Evolutionary conservation across 2,797 vertebrate genomes (phyloP).

Genomic region (Sebastiscus tertius): DNA sequence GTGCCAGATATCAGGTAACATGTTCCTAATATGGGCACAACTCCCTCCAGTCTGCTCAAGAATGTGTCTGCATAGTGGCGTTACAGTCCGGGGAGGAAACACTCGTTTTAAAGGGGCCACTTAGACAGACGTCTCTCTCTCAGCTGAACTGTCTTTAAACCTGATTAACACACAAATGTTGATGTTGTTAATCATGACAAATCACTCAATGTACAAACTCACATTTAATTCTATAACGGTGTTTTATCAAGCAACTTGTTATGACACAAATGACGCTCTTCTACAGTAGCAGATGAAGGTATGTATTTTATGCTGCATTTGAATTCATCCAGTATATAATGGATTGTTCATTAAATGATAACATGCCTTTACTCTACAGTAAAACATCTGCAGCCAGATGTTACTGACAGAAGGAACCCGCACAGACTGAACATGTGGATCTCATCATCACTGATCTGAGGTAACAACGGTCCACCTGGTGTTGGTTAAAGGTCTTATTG

Average conservation of each 20-base stretch:
- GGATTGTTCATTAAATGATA: neutral
- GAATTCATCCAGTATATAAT: neutral
- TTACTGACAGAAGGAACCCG: neutral
- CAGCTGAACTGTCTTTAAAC: neutral
- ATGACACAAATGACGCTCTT: neutral
- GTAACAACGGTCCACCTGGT: neutral
- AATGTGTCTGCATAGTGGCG: constrained; percentile 59
- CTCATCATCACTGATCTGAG: neutral
- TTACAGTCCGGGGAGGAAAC: constrained; percentile 51
- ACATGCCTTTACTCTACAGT: neutral
- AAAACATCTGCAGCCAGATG: neutral
- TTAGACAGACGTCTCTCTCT: neutral
- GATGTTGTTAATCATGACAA: neutral
- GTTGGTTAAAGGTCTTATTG: neutral
- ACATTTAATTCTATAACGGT: neutral
- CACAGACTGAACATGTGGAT: neutral
- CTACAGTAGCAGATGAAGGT: neutral
- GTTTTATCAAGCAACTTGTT: neutral
- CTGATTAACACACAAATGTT: neutral
- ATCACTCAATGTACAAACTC: neutral
- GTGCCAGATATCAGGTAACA: constrained; percentile 68
- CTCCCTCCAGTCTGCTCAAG: constrained; percentile 58
- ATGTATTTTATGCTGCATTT: neutral
- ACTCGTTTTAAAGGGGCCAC: constrained; percentile 44
- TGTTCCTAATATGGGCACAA: constrained; percentile 78